Evolutionary conservation across 2,888 invertebrate species (phyloP).

Genomic region (Andricus quercusramuli): DNA sequence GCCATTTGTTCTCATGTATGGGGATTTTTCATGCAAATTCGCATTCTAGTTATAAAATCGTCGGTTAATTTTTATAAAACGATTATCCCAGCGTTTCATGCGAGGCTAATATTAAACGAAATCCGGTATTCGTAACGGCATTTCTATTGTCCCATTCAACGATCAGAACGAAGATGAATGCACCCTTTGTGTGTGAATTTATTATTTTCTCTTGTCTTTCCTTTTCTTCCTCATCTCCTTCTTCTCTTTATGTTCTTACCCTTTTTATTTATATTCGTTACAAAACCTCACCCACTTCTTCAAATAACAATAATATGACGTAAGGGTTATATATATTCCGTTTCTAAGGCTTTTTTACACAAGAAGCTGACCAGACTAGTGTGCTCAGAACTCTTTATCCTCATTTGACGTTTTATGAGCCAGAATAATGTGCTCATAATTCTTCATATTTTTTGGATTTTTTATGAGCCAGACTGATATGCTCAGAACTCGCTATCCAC

Average conservation of each 20-base stretch:
- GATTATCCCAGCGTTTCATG: constrained; percentile 60
- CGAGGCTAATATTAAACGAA: constrained; percentile 61
- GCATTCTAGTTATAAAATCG: constrained; percentile 60
- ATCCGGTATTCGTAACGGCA: constrained; percentile 49
- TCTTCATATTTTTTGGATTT: no score
- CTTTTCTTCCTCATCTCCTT: not conserved
- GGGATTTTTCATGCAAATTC: constrained; percentile 61
- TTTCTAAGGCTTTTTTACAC: no score
- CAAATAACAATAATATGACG: not conserved
- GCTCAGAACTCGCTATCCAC: no score
- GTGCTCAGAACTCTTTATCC: no score
- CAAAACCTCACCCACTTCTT: not conserved
- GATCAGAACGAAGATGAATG: constrained; percentile 10
- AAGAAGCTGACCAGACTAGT: no score
- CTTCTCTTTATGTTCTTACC: not conserved
- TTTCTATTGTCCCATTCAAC: constrained; percentile 54
- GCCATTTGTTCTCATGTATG: constrained; percentile 35
- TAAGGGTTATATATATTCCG: no score
- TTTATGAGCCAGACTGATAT: no score
- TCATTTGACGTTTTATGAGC: no score
- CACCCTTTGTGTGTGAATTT: not conserved
- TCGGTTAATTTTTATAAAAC: constrained; percentile 66
- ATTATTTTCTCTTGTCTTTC: constrained; percentile 4
- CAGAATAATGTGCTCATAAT: no score
- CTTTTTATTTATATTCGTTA: not conserved